These are phyloP conservation scores for Xanthia togata DNA, from an alignment of 2,888 invertebrate species.

Conservation along the genomic window DNA sequence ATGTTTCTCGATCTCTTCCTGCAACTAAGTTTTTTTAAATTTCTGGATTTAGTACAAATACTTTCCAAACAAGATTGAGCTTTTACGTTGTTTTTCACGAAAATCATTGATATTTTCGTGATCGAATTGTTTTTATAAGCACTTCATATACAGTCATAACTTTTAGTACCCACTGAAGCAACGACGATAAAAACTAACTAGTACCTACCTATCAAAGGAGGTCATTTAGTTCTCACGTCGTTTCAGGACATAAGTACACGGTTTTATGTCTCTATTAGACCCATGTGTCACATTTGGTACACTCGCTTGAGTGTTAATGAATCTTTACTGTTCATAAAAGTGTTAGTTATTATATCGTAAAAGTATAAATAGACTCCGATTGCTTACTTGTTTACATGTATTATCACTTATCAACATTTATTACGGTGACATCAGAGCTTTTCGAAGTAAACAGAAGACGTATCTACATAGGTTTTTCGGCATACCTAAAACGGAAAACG, in stretches of 20 bases:
- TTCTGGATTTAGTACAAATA: not conserved
- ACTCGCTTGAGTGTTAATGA: slow-evolving; percentile 48
- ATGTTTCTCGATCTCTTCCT: not conserved
- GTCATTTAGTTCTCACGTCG: slow-evolving; percentile 49
- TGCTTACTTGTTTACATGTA: slow-evolving; percentile 24
- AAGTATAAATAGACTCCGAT: slow-evolving; percentile 40
- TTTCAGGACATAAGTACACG: slow-evolving; percentile 28
- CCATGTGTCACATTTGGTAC: slow-evolving; percentile 34
- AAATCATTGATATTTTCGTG: not conserved
- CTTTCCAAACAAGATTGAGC: not conserved
- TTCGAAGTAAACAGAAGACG: not conserved
- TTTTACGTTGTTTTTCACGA: not conserved
- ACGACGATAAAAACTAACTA: slow-evolving; percentile 43
- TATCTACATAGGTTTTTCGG: too few species aligned
- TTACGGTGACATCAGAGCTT: not conserved
- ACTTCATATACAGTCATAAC: slow-evolving; percentile 19
- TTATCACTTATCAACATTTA: slow-evolving; percentile 8
- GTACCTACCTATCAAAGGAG: slow-evolving; percentile 26
- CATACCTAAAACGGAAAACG: too few species aligned
- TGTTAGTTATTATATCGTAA: slow-evolving; percentile 49
- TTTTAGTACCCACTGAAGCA: slow-evolving; percentile 31
- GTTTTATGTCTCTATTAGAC: slow-evolving; percentile 47
- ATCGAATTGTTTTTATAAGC: not conserved
- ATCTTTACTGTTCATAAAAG: slow-evolving; percentile 55
- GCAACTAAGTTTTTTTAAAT: not conserved